These are phyloP conservation scores for Hemithea aestivaria DNA, from an alignment of 2,888 invertebrate species.

Conservation along the genomic window DNA sequence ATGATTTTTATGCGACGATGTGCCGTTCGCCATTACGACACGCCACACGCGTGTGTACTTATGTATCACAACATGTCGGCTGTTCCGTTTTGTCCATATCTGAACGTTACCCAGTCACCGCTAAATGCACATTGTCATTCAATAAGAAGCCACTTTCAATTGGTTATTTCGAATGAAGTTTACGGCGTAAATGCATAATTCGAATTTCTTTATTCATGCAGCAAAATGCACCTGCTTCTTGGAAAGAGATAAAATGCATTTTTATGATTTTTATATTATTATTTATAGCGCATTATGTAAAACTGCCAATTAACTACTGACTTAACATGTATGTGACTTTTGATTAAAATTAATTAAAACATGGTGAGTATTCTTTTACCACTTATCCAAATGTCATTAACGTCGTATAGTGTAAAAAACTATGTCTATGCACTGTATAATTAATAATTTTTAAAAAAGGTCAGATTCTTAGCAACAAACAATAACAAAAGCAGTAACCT, in stretches of 20 bases:
- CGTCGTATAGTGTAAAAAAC: too few relatives aligned
- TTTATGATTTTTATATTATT: constrained; percentile 21
- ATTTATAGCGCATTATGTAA: constrained; percentile 18
- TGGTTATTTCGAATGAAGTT: constrained; percentile 28
- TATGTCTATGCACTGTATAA: too few relatives aligned
- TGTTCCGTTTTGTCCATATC: constrained; percentile 37
- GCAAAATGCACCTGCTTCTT: constrained; percentile 30
- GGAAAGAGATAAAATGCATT: constrained; percentile 27
- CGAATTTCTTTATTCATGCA: constrained; percentile 29
- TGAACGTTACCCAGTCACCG: constrained; percentile 30
- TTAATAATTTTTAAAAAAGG: too few relatives aligned
- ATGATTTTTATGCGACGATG: constrained; percentile 59
- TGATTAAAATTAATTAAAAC: not conserved
- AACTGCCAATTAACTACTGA: constrained; percentile 26
- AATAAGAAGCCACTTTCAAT: constrained; percentile 31
- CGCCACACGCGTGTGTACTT: constrained; percentile 41
- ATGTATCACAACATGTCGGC: constrained; percentile 43
- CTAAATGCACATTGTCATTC: constrained; percentile 32
- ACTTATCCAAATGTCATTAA: too few relatives aligned
- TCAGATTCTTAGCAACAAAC: constrained; percentile 8
- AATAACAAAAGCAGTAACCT: constrained; percentile 22
- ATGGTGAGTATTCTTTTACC: not conserved
- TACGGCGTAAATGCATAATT: constrained; percentile 17
- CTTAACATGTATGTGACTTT: constrained; percentile 29
- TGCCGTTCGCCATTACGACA: constrained; percentile 61